A percentile compares a stretch with the other conserved stretches of the same genome.
Conservation (phyloP, 2,888 invertebrate genomes). For the Cephus nigrinus region DNA sequence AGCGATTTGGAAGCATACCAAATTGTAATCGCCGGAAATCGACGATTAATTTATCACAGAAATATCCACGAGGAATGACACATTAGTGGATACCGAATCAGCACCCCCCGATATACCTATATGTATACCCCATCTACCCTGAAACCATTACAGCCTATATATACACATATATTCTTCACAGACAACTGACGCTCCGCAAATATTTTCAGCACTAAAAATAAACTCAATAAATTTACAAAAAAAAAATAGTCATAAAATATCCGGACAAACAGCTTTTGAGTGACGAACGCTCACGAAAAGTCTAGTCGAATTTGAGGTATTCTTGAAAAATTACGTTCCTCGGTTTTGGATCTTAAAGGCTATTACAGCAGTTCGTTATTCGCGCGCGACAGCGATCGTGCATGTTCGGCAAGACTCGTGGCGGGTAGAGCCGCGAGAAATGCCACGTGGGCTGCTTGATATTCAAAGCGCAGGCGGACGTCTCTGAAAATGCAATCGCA, state of each 20-base stretch:
- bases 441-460: constrained; percentile 52
- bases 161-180: neutral
- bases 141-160: neutral
- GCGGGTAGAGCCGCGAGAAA: neutral
- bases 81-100: neutral
- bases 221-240: neutral
- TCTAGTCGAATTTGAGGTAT: neutral
- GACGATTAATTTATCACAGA: constrained; percentile 63
- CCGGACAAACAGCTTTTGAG: neutral
- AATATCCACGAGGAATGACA: neutral
- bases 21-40: constrained; percentile 65
- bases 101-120: neutral
- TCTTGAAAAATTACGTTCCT: neutral
- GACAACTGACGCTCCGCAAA: neutral
- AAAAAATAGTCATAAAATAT: neutral
- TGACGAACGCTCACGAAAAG: neutral
- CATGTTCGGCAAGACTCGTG: neutral
- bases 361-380: neutral
- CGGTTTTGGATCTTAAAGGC: neutral
- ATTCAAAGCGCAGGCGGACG: constrained; percentile 62
- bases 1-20: constrained; percentile 64
- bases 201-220: neutral
- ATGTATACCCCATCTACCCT: neutral
- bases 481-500: constrained; percentile 65
- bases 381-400: neutral